These are phyloP conservation scores for Lycorma delicatula DNA, from an alignment of 1,140 invertebrate genomes.

Conservation along the genomic window DNA sequence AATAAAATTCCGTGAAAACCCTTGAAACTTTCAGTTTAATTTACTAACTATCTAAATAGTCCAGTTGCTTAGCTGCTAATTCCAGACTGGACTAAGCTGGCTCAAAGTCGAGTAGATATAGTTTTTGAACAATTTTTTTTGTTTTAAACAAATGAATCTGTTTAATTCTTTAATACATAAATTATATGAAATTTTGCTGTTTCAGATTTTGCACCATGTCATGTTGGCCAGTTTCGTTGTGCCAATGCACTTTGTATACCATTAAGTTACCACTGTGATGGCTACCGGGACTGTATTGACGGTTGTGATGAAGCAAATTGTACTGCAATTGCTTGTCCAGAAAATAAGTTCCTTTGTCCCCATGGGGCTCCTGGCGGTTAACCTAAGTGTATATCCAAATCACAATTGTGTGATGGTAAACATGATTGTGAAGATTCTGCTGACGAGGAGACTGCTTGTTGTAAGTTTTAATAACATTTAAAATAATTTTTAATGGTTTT, in stretches of 20 bases:
- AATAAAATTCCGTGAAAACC: no score
- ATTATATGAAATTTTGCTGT: no score
- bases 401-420: conserved; percentile 82
- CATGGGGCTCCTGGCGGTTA: conserved; percentile 55
- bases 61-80: no score
- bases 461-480: no score
- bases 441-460: conserved; percentile 82
- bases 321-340: conserved; percentile 78
- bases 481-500: no score
- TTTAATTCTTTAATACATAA: no score
- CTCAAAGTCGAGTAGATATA: no score
- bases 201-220: conserved; percentile 85
- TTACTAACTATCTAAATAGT: no score
- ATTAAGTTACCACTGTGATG: conserved; percentile 69
- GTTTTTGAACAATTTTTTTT: no score
- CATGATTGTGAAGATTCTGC: conserved; percentile 81
- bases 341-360: conserved; percentile 86
- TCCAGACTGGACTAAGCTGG: no score
- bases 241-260: conserved; percentile 90
- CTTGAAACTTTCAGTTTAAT: no score
- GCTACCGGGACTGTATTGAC: conserved; percentile 75
- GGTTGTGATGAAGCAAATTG: conserved; percentile 86
- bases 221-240: conserved; percentile 85
- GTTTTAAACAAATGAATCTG: no score
- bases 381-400: conserved; percentile 79